These are phyloP conservation scores for Pseudotriccus pelzelni DNA, from an alignment of 2,797 vertebrate species.

Conservation along the genomic window DNA sequence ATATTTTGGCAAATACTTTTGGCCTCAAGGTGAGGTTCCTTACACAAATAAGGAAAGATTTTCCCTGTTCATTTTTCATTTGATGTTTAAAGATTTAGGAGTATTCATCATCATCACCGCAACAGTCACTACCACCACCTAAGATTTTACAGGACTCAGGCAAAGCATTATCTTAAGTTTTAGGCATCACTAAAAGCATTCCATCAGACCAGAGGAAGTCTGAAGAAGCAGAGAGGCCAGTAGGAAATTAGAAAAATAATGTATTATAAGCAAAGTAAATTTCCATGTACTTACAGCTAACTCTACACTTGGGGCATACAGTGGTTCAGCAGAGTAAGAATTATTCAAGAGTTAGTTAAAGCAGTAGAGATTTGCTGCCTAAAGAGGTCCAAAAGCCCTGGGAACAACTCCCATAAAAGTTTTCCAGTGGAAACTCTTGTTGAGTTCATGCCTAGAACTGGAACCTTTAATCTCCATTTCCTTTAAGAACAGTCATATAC, in stretches of 20 bases:
- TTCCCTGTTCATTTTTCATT: background rate
- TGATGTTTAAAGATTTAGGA: background rate
- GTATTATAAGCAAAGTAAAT: background rate
- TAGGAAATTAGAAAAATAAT: background rate
- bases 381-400: background rate
- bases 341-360: background rate
- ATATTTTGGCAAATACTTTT: background rate
- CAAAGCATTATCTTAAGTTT: background rate
- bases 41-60: background rate
- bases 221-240: background rate
- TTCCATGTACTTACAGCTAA: background rate
- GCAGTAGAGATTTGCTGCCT: background rate
- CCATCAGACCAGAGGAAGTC: background rate
- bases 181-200: background rate
- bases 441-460: background rate
- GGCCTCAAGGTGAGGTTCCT: background rate
- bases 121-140: accelerated
- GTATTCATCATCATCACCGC: background rate
- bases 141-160: no score
- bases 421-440: background rate
- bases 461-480: background rate
- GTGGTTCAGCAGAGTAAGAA: background rate
- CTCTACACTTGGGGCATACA: background rate
- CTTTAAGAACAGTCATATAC: background rate
- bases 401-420: background rate